phyloP scores from a whole-genome alignment of 2,888 invertebrate species.

The Gortyna flavago region DNA sequence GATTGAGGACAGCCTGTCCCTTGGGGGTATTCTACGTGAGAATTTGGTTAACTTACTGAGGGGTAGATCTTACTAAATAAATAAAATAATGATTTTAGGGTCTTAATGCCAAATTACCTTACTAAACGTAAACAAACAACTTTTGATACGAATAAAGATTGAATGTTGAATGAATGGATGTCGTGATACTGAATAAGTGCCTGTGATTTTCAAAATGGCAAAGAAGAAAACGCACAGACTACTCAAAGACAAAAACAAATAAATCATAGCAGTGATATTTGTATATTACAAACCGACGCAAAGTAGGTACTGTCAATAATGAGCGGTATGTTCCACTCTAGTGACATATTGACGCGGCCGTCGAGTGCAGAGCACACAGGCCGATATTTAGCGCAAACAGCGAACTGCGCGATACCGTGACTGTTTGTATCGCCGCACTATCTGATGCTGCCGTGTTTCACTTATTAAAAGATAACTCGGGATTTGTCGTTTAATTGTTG shows the following conservation, averaged over 20 bases:
- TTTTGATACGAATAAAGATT: background rate
- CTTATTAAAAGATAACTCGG: conserved; percentile 44
- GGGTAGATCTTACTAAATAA: conserved; percentile 3
- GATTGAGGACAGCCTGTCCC: conserved; percentile 33
- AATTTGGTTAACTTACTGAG: conserved; percentile 10
- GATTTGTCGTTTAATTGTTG: conserved; percentile 14
- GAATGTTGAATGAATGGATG: background rate
- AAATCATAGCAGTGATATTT: conserved; percentile 8
- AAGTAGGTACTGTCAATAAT: conserved; percentile 52
- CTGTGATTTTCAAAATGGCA: background rate
- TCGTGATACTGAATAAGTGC: background rate
- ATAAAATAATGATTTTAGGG: background rate
- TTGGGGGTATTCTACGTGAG: conserved; percentile 9
- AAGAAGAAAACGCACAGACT: background rate
- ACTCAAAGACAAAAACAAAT: conserved; percentile 5
- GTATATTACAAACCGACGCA: conserved; percentile 13
- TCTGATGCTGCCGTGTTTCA: conserved; percentile 16
- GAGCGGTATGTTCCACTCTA: conserved; percentile 42
- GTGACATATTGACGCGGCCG: conserved; percentile 39
- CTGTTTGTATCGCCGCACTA: conserved; percentile 24
- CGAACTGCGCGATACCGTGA: conserved; percentile 4
- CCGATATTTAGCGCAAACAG: conserved; percentile 53
- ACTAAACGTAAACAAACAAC: background rate
- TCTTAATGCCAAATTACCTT: background rate
- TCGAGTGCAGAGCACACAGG: conserved; percentile 56